Conservation (phyloP, 2,113 vertebrate genomes). For the Montifringilla adamsi region DNA sequence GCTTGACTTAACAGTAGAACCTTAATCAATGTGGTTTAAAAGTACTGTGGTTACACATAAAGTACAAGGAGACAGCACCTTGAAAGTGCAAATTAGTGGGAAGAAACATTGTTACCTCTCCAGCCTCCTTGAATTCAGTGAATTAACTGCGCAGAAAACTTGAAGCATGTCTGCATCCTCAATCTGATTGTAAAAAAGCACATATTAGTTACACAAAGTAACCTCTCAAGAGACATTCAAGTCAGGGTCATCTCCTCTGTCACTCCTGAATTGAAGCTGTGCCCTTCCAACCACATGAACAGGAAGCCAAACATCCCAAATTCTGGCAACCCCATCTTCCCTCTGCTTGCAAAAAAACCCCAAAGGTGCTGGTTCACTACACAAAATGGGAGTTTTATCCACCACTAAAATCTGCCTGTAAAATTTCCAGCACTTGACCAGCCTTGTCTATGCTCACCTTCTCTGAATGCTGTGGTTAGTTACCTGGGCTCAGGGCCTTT, state of each 20-base stretch:
- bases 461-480: neutral
- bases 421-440: neutral
- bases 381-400: neutral
- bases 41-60: neutral
- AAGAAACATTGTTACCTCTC: conserved; percentile 51
- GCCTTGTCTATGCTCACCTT: neutral
- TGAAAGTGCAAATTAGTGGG: conserved; percentile 57
- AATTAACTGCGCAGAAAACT: neutral
- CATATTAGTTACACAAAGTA: neutral
- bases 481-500: neutral
- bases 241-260: neutral
- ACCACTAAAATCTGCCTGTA: neutral
- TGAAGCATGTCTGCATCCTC: neutral
- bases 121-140: neutral
- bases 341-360: neutral
- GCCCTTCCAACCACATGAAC: neutral
- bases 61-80: conserved; percentile 37
- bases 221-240: neutral
- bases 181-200: neutral
- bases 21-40: conserved; percentile 63
- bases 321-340: neutral
- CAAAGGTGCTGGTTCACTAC: neutral
- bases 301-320: neutral
- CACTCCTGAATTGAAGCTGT: neutral
- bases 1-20: conserved; percentile 61